These are phyloP conservation scores for Sarcophaga carnaria DNA, from an alignment of 2,888 invertebrate species.

Conservation along the genomic window DNA sequence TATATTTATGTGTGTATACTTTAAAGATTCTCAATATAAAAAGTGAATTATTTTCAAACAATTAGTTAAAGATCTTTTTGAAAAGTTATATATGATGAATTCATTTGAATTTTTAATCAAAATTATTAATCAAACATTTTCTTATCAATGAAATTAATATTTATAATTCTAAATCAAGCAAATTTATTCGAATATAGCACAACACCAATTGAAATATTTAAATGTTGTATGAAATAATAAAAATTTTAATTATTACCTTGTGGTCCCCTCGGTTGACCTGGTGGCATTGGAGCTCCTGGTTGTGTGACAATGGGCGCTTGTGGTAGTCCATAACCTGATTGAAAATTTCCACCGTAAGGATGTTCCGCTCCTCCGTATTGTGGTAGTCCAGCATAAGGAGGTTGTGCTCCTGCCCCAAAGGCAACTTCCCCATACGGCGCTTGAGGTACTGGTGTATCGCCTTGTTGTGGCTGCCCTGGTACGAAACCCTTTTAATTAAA, in stretches of 20 bases:
- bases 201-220: too few species aligned
- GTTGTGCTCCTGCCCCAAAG: constrained; percentile 40
- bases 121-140: too few species aligned
- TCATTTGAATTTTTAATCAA: too few species aligned
- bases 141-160: too few species aligned
- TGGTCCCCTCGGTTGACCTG: constrained; percentile 71
- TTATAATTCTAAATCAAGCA: too few species aligned
- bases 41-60: too few species aligned
- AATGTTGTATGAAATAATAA: not conserved
- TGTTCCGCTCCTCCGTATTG: constrained; percentile 55
- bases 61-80: too few species aligned
- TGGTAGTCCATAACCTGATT: constrained; percentile 71
- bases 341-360: constrained; percentile 68
- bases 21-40: too few species aligned
- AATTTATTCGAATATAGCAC: too few species aligned
- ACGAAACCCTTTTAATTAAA: constrained; percentile 74
- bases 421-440: constrained; percentile 75
- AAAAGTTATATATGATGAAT: too few species aligned
- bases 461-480: constrained; percentile 73
- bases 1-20: not conserved
- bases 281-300: constrained; percentile 75
- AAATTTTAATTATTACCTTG: constrained; percentile 67
- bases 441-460: constrained; percentile 80
- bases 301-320: constrained; percentile 78
- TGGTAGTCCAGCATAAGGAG: constrained; percentile 69